Evolutionary conservation across 2,888 invertebrate genomes (phyloP).

Genomic region (Strigamia transsilvanica): DNA sequence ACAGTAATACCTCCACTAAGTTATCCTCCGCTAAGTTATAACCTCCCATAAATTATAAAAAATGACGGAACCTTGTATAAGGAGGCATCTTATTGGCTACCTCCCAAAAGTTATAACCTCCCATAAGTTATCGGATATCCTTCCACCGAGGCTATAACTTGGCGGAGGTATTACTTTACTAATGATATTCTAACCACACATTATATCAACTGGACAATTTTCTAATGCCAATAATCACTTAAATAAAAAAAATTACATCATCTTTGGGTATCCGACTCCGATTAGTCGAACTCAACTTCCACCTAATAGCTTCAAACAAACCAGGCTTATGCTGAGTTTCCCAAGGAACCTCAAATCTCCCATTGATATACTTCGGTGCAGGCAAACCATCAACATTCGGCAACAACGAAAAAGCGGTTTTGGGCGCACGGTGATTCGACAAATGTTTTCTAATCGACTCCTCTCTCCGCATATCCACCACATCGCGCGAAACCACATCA

Average conservation of each 20-base stretch:
- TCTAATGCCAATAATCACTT: neutral
- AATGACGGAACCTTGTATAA: too few species aligned
- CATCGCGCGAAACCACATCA: neutral
- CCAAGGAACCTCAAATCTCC: constrained; percentile 62
- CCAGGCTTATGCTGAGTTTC: constrained; percentile 59
- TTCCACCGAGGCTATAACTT: too few species aligned
- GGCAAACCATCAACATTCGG: neutral
- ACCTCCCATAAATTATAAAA: too few species aligned
- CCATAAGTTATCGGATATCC: too few species aligned
- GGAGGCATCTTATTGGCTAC: too few species aligned
- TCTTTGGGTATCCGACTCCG: constrained; percentile 58
- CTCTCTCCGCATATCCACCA: constrained; percentile 24
- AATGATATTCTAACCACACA: too few species aligned
- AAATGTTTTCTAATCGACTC: neutral
- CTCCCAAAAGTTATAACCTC: too few species aligned
- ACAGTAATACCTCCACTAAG: too few species aligned
- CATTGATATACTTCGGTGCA: constrained; percentile 59
- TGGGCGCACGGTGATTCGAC: neutral
- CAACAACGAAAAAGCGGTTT: neutral
- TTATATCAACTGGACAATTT: too few species aligned
- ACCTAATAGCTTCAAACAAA: constrained; percentile 57
- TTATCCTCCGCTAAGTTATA: too few species aligned
- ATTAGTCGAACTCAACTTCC: constrained; percentile 56
- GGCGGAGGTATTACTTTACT: too few species aligned
- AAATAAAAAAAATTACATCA: constrained; percentile 53